A percentile compares a stretch with the other conserved stretches of the same genome.
Conservation (phyloP, 2,888 invertebrate species). For the Conomelus anceps region DNA sequence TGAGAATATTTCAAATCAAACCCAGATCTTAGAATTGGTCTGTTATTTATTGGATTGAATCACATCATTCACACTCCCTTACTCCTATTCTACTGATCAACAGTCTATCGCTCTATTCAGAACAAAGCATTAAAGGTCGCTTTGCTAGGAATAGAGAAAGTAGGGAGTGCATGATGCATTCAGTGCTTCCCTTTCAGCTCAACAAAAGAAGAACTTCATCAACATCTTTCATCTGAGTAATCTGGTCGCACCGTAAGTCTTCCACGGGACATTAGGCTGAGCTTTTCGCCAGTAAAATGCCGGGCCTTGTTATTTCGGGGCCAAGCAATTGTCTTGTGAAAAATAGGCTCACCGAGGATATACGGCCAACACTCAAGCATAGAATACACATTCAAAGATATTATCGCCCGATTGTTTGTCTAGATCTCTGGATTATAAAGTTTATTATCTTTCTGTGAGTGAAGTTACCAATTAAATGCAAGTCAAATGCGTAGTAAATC, state of each 20-base stretch:
- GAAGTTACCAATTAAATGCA: neutral
- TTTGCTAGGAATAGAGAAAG: neutral
- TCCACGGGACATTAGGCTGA: neutral
- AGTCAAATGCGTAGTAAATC: neutral
- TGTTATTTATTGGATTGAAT: too few relatives aligned
- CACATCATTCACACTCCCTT: too few relatives aligned
- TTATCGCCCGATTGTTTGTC: neutral
- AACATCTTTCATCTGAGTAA: neutral
- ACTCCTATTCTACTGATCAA: neutral
- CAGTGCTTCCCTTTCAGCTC: neutral
- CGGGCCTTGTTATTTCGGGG: neutral
- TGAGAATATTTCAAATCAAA: too few relatives aligned
- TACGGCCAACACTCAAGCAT: neutral
- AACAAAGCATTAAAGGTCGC: neutral
- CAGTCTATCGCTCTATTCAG: neutral
- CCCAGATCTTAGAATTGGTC: too few relatives aligned
- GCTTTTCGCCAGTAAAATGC: neutral
- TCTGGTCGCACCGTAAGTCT: neutral
- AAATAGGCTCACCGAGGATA: neutral
- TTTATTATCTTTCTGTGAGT: neutral
- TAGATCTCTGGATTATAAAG: neutral
- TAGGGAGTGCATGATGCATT: neutral
- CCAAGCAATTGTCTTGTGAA: neutral
- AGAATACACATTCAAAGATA: neutral
- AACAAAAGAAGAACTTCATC: neutral